phyloP scores from a whole-genome alignment of 37 sponge, comb jelly and placozoan species.

The Theonella swinhoei region DNA sequence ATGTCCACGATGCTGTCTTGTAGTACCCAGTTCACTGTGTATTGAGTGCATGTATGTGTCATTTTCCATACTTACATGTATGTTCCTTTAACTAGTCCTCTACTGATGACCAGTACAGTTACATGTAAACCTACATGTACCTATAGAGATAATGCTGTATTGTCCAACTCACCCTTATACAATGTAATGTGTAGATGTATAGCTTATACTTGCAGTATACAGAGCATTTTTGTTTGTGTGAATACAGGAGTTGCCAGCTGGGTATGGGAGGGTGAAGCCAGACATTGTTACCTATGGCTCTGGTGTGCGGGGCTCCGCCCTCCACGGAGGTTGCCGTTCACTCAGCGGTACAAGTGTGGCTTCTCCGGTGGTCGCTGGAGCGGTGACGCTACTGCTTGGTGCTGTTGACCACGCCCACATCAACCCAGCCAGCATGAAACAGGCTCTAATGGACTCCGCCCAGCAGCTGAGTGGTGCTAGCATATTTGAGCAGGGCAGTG shows the following conservation, averaged over 20 bases:
- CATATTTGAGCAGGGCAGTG: constrained; percentile 98
- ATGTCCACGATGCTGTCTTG: no score
- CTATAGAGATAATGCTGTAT: no score
- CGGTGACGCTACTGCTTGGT: constrained; percentile 85
- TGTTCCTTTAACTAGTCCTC: no score
- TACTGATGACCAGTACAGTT: no score
- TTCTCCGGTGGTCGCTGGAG: constrained; percentile 99
- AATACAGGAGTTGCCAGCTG: constrained; percentile 95
- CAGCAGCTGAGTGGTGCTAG: constrained; percentile 77
- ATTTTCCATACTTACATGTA: no score
- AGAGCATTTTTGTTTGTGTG: no score
- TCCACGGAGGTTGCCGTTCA: constrained; percentile 88
- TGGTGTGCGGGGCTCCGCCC: constrained; percentile 92
- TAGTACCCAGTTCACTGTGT: background rate
- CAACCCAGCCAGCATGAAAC: constrained; percentile 99
- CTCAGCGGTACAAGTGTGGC: constrained; percentile 99
- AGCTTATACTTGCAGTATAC: no score
- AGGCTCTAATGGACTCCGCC: constrained; percentile 94
- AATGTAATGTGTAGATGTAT: no score
- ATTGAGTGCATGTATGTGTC: no score
- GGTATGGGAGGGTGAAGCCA: constrained; percentile 98
- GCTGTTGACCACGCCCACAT: constrained; percentile 70
- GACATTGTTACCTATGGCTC: constrained; percentile 98
- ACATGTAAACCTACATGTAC: no score
- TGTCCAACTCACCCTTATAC: no score